A percentile compares a stretch with the other conserved stretches of the same genome.
These are phyloP conservation scores for Zaprionus inermis DNA, from an alignment of 1,140 invertebrate genomes.

Conservation along the genomic window DNA sequence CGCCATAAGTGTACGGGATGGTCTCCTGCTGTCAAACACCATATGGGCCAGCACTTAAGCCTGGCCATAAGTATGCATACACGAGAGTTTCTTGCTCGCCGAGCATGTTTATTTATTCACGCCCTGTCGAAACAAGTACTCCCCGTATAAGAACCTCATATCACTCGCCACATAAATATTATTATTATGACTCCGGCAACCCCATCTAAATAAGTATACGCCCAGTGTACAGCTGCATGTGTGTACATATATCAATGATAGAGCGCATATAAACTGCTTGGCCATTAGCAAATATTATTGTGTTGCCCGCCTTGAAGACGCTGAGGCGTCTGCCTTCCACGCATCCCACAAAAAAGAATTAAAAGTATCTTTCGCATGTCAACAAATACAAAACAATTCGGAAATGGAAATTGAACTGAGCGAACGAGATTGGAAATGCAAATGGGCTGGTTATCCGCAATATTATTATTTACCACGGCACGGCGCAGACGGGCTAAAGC, in stretches of 20 bases:
- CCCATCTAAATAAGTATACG: constrained; percentile 38
- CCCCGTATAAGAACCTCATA: constrained; percentile 67
- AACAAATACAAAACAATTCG: constrained; percentile 15
- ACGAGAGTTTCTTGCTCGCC: constrained; percentile 22
- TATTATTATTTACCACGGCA: constrained; percentile 50
- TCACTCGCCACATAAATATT: constrained; percentile 78
- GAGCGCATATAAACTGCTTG: constrained; percentile 39
- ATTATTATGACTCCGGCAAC: constrained; percentile 64
- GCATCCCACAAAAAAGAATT: neutral
- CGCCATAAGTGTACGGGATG: constrained; percentile 37
- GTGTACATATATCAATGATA: constrained; percentile 53
- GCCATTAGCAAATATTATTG: constrained; percentile 75
- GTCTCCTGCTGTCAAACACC: constrained; percentile 46
- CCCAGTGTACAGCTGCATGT: constrained; percentile 4
- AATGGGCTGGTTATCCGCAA: constrained; percentile 37
- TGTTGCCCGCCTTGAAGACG: constrained; percentile 18
- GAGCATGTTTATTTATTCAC: constrained; percentile 76
- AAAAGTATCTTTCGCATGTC: constrained; percentile 13
- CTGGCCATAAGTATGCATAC: constrained; percentile 16
- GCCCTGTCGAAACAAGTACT: constrained; percentile 62
- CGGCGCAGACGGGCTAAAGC: constrained; percentile 10
- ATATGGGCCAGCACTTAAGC: constrained; percentile 48
- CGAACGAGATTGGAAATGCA: constrained; percentile 7
- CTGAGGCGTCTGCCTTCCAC: no score
- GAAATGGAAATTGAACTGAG: constrained; percentile 6